Percentiles rank a stretch among this genome's conserved stretches.
Evolutionary conservation across 2,888 invertebrate species (phyloP).

Genomic region (Chironomus tentans): DNA sequence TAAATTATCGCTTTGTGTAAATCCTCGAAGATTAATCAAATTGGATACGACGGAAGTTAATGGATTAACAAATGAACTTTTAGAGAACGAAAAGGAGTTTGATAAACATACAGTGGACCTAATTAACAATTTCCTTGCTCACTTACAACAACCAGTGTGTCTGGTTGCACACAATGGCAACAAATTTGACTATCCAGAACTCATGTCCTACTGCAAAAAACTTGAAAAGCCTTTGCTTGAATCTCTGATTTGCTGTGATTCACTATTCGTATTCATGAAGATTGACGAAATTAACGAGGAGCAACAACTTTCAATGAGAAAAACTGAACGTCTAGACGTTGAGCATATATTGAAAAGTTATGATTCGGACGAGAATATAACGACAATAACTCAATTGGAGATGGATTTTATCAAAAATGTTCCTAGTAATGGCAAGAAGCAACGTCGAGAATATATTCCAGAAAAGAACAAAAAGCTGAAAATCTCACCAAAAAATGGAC

Average conservation of each 20-base stretch:
- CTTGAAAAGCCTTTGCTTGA: conserved; percentile 44
- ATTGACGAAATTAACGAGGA: conserved; percentile 36
- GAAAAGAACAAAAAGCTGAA: background rate
- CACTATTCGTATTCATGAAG: conserved; percentile 51
- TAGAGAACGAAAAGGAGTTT: conserved; percentile 56
- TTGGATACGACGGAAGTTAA: conserved; percentile 40
- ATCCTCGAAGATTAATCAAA: conserved; percentile 50
- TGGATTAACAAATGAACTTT: conserved; percentile 57
- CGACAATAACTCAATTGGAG: background rate
- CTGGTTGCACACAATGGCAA: conserved; percentile 75
- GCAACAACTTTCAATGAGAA: conserved; percentile 28
- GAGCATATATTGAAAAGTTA: conserved; percentile 5
- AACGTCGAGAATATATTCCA: conserved; percentile 27
- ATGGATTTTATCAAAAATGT: conserved; percentile 31
- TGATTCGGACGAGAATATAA: conserved; percentile 42
- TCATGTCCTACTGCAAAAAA: conserved; percentile 52
- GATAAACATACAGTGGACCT: conserved; percentile 47
- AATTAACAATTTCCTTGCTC: conserved; percentile 54
- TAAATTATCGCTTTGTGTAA: conserved; percentile 60
- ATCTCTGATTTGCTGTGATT: conserved; percentile 57
- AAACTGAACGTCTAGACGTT: background rate
- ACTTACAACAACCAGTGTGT: conserved; percentile 61
- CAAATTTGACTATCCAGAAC: conserved; percentile 67
- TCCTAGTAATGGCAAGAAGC: background rate
- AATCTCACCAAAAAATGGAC: background rate